Evolutionary conservation across 2,797 vertebrate genomes (phyloP).

Genomic region (Echeneis naucrates): DNA sequence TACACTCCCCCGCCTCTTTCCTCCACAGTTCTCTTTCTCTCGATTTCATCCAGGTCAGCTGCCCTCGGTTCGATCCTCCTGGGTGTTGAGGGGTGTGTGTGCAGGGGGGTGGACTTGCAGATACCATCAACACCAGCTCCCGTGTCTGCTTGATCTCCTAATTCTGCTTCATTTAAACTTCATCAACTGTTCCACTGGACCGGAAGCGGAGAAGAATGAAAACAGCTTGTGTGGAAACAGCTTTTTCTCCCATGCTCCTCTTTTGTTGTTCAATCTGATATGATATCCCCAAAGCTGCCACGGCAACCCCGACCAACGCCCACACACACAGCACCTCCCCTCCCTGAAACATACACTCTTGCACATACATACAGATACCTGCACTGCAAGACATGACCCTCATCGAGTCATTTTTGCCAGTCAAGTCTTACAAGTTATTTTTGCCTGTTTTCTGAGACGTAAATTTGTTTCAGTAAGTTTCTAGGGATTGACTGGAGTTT

Average conservation of each 20-base stretch:
- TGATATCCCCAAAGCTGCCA: conserved; percentile 78
- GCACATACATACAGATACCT: conserved; percentile 18
- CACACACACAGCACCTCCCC: conserved; percentile 28
- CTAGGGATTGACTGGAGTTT: neutral
- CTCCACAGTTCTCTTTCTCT: conserved; percentile 70
- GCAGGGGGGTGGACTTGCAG: conserved; percentile 48
- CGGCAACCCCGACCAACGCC: conserved; percentile 25
- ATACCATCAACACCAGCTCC: conserved; percentile 84
- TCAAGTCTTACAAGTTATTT: conserved; percentile 9
- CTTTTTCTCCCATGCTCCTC: conserved; percentile 72
- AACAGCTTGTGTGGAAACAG: conserved; percentile 85
- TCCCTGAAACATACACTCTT: conserved; percentile 4
- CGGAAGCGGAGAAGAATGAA: conserved; percentile 96
- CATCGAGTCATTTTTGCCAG: neutral
- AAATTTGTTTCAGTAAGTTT: neutral
- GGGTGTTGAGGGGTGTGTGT: conserved; percentile 16
- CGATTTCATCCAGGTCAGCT: conserved; percentile 88
- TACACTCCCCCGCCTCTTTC: conserved; percentile 28
- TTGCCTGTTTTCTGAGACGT: neutral
- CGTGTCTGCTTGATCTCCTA: conserved; percentile 92
- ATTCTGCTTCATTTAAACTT: conserved; percentile 99
- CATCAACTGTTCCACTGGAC: conserved; percentile 99
- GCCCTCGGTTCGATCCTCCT: conserved; percentile 76
- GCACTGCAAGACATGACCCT: conserved; percentile 25
- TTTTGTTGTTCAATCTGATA: conserved; percentile 86